phyloP scores from a whole-genome alignment of 1,140 invertebrate species.

The Chrysopa pallens region DNA sequence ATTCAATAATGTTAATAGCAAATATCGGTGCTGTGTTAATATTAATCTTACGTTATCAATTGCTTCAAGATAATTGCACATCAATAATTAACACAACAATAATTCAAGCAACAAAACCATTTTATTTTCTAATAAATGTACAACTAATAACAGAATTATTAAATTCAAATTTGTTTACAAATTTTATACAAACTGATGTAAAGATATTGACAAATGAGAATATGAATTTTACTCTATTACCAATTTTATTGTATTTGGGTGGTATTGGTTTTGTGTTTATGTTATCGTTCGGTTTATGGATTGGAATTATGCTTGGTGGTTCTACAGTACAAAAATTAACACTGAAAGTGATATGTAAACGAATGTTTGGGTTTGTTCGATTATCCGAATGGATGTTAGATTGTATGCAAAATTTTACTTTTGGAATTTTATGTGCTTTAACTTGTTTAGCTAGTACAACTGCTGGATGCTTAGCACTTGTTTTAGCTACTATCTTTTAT shows the following conservation, averaged over 20 bases:
- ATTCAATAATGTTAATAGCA: slow-evolving; percentile 20
- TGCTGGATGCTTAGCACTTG: slow-evolving; percentile 28
- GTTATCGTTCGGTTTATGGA: slow-evolving; percentile 24
- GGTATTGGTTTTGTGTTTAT: slow-evolving; percentile 28
- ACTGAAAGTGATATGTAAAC: slow-evolving; percentile 22
- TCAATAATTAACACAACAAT: slow-evolving; percentile 6
- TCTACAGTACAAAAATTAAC: slow-evolving; percentile 33
- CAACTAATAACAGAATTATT: slow-evolving; percentile 14
- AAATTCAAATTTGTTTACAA: slow-evolving; percentile 10
- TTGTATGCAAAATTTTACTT: background rate
- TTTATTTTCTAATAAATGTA: slow-evolving; percentile 20
- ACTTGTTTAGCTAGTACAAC: slow-evolving; percentile 31
- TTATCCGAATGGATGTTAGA: slow-evolving; percentile 1
- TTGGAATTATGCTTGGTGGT: slow-evolving; percentile 32
- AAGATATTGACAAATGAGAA: slow-evolving; percentile 13
- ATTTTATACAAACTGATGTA: slow-evolving; percentile 16
- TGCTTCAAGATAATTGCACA: slow-evolving; percentile 4
- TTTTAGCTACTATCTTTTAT: slow-evolving; percentile 31
- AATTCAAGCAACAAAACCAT: slow-evolving; percentile 20
- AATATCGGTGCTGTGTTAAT: slow-evolving; percentile 23
- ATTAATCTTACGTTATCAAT: slow-evolving; percentile 21
- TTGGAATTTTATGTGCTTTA: slow-evolving; percentile 8
- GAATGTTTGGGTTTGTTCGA: slow-evolving; percentile 1
- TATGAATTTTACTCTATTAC: slow-evolving; percentile 17
- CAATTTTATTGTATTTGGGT: slow-evolving; percentile 22